Evolutionary conservation across 2,797 vertebrate genomes (phyloP).

Genomic region (Lacerta viridis): DNA sequence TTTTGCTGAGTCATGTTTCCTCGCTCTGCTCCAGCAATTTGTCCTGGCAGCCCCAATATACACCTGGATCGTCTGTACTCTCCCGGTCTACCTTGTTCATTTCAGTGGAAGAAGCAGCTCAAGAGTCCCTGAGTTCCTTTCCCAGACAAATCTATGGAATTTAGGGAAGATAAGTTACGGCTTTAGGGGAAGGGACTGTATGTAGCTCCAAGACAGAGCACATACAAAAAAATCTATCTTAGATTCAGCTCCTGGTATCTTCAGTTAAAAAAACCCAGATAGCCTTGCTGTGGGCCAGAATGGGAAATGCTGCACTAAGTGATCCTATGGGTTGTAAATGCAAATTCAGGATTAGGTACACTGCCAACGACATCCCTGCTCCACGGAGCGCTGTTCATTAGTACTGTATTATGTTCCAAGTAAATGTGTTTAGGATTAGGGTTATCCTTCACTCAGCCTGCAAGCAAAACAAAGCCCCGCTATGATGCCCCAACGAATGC

Average conservation of each 20-base stretch:
- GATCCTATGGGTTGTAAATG: no score
- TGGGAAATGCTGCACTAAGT: no score
- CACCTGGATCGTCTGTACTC: not conserved
- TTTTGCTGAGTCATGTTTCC: not conserved
- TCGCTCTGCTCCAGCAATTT: not conserved
- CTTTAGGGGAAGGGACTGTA: no score
- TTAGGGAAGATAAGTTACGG: not conserved
- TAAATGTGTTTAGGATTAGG: not conserved
- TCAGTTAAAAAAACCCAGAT: not conserved
- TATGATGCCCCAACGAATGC: constrained; percentile 37
- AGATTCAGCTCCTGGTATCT: no score
- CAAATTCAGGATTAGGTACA: no score
- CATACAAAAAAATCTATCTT: not conserved
- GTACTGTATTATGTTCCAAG: constrained; percentile 16
- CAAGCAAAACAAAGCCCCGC: constrained; percentile 19
- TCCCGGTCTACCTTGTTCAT: not conserved
- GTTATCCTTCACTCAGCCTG: not conserved
- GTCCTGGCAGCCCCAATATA: no score
- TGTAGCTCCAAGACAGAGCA: not conserved
- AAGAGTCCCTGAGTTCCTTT: not conserved
- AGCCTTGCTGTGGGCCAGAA: no score
- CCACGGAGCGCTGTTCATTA: constrained; percentile 14
- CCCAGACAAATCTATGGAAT: not conserved
- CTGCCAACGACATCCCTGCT: no score
- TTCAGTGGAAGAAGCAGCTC: not conserved